These are phyloP conservation scores for Rhizoglyphus robini DNA, from an alignment of 1,140 invertebrate species.

Conservation along the genomic window DNA sequence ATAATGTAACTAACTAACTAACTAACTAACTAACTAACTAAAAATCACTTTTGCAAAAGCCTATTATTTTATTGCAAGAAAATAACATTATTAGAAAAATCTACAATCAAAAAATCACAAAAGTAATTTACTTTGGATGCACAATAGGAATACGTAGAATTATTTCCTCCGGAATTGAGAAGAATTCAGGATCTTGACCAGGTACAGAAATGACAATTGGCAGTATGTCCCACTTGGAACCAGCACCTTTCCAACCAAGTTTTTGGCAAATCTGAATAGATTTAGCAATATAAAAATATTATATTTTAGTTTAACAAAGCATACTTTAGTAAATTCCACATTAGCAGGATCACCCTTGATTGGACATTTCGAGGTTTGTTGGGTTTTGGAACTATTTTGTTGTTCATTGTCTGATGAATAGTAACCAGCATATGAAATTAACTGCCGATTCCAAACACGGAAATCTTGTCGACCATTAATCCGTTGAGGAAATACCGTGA, in stretches of 20 bases:
- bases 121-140: constrained; percentile 78
- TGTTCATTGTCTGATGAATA: too few relatives aligned
- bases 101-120: too few relatives aligned
- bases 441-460: constrained; percentile 76
- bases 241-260: constrained; percentile 70
- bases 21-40: too few relatives aligned
- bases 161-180: constrained; percentile 77
- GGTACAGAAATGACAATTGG: constrained; percentile 79
- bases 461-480: constrained; percentile 66
- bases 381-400: too few relatives aligned
- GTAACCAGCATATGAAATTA: constrained; percentile 83
- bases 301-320: too few relatives aligned
- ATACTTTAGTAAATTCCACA: constrained; percentile 75
- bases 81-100: too few relatives aligned
- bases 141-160: constrained; percentile 65
- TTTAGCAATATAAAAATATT: too few relatives aligned
- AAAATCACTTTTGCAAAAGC: too few relatives aligned
- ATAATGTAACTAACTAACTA: too few relatives aligned
- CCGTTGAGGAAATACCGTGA: constrained; percentile 81
- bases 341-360: constrained; percentile 40
- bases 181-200: constrained; percentile 80
- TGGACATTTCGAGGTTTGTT: neutral
- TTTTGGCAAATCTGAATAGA: constrained; percentile 73
- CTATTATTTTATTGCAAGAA: neutral
- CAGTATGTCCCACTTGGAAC: constrained; percentile 67